These are phyloP conservation scores for Artibeus jamaicensis DNA, from an alignment of 2,797 vertebrate species.

Conservation along the genomic window DNA sequence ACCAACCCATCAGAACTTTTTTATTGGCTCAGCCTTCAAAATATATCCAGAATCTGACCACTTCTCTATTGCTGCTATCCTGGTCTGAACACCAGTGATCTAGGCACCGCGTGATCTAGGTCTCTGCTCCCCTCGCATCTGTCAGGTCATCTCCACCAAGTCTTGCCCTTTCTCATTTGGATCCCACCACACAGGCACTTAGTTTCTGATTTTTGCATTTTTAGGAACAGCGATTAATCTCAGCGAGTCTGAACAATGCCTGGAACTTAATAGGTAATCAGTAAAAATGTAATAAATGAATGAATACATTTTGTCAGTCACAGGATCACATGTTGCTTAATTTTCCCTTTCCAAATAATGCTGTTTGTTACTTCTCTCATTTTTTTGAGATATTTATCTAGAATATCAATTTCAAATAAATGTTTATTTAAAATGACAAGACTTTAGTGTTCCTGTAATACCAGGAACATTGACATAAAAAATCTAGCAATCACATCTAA, in stretches of 20 bases:
- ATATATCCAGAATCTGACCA: neutral
- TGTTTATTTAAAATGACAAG: neutral
- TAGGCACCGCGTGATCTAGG: neutral
- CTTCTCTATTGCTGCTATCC: neutral
- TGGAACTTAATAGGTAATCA: neutral
- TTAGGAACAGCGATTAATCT: neutral
- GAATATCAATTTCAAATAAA: slow-evolving; percentile 38
- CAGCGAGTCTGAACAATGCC: neutral
- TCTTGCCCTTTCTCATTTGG: neutral
- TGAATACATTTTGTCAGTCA: neutral
- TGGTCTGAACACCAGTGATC: neutral
- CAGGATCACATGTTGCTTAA: neutral
- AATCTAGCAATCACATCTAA: neutral
- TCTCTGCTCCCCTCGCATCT: accelerated
- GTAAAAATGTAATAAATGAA: neutral
- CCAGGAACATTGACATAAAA: neutral
- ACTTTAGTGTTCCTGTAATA: neutral
- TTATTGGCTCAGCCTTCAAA: neutral
- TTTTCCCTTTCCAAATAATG: neutral
- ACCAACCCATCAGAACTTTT: neutral
- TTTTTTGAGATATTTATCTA: neutral
- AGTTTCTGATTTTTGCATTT: neutral
- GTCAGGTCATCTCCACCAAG: neutral
- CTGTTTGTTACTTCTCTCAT: neutral
- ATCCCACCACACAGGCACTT: neutral